A percentile compares a stretch with the other conserved stretches of the same genome.
phyloP scores from a whole-genome alignment of 2,113 vertebrate species.

The Ammodytes dubius region DNA sequence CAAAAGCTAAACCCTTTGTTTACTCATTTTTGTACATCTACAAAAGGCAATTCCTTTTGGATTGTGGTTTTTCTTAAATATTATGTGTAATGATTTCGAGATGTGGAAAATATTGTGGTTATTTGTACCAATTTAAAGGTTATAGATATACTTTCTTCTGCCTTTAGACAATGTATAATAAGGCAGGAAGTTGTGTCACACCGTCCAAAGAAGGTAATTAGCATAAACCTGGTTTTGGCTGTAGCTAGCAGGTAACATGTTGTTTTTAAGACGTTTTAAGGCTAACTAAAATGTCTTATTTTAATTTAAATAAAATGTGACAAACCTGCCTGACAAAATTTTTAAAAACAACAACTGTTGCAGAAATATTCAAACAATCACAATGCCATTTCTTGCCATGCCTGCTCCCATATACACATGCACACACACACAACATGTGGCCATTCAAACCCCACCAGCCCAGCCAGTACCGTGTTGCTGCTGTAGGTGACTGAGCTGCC shows the following conservation, averaged over 20 bases:
- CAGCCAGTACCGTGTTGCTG: constrained; percentile 88
- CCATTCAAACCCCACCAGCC: constrained; percentile 30
- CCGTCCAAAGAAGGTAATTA: neutral
- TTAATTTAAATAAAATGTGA: too few relatives aligned
- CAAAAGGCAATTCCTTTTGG: neutral
- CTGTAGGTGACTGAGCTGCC: constrained; percentile 98
- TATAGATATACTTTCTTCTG: neutral
- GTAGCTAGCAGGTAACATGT: neutral
- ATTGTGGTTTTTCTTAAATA: neutral
- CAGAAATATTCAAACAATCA: neutral
- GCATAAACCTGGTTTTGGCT: neutral
- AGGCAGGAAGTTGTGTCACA: neutral
- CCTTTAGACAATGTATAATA: neutral
- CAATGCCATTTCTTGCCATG: constrained; percentile 23
- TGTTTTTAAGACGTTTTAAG: neutral
- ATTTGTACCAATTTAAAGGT: neutral
- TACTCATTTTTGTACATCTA: neutral
- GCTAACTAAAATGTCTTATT: neutral
- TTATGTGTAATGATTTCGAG: neutral
- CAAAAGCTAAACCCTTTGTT: neutral
- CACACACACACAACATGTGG: constrained; percentile 48
- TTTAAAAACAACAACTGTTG: neutral
- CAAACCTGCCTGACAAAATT: neutral
- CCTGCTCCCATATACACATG: constrained; percentile 56
- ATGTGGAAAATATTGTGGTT: neutral